phyloP scores from a whole-genome alignment of 64 coral and sea anemone genomes.

The Astreopora myriophthalma region DNA sequence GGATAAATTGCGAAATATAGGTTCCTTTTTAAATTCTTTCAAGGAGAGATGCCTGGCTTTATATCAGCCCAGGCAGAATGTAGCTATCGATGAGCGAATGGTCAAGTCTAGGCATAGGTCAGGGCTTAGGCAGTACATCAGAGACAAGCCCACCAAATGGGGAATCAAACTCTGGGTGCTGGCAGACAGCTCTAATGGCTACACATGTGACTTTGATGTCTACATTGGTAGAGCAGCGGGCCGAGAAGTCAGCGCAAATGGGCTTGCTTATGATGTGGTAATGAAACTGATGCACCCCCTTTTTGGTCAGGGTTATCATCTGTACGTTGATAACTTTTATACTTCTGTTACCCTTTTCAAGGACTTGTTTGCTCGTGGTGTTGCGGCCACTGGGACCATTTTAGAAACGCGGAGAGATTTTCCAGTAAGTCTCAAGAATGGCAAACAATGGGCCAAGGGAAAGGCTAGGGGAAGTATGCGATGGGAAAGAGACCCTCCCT shows the following conservation, averaged over 20 bases:
- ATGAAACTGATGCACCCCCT: background rate
- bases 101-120: too few species aligned
- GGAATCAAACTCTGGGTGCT: too few species aligned
- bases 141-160: too few species aligned
- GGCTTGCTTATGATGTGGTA: constrained; percentile 53
- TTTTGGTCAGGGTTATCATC: constrained; percentile 34
- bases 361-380: background rate
- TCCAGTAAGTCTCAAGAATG: constrained; percentile 7
- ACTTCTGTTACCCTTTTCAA: constrained; percentile 18
- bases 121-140: too few species aligned
- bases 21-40: too few species aligned
- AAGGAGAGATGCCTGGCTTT: too few species aligned
- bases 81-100: too few species aligned
- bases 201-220: background rate
- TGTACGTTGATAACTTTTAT: constrained; percentile 51
- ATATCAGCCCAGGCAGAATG: too few species aligned
- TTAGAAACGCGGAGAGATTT: constrained; percentile 21
- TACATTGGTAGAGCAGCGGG: background rate
- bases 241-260: background rate
- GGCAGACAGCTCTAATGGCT: too few species aligned
- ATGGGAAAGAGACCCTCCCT: constrained; percentile 30
- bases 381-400: constrained; percentile 1
- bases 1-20: too few species aligned
- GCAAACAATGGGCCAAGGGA: constrained; percentile 26
- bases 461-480: constrained; percentile 39